These are phyloP conservation scores for Mallotus villosus DNA, from an alignment of 2,797 vertebrate species.

Conservation along the genomic window DNA sequence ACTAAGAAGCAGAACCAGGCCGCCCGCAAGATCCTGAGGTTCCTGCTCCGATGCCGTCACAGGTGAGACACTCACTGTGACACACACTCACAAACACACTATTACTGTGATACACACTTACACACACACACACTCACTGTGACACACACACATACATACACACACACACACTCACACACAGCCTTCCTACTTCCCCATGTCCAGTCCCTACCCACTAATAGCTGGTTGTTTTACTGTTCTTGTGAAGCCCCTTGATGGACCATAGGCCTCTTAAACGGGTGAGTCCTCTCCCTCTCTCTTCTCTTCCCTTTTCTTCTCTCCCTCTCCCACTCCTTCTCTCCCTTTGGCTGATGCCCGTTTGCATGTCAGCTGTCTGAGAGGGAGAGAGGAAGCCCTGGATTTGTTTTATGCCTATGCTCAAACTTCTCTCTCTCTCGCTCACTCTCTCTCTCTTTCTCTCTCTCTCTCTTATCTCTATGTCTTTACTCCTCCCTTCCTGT, in stretches of 20 bases:
- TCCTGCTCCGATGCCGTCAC: constrained; percentile 98
- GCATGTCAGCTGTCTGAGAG: constrained; percentile 89
- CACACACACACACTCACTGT: constrained; percentile 13
- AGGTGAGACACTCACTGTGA: constrained; percentile 75
- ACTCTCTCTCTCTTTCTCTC: constrained; percentile 24
- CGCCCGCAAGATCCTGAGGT: constrained; percentile 98
- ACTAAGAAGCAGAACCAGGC: constrained; percentile 99
- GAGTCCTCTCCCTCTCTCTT: constrained; percentile 79
- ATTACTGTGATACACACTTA: constrained; percentile 8
- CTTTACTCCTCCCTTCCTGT: too few species aligned
- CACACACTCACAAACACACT: constrained; percentile 8
- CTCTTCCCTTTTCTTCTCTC: constrained; percentile 80
- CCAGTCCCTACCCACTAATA: constrained; percentile 76
- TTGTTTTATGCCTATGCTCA: constrained; percentile 69
- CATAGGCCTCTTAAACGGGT: constrained; percentile 99
- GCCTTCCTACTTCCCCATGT: not conserved
- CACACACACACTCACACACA: not conserved
- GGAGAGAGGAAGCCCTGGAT: constrained; percentile 65
- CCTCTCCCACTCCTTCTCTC: constrained; percentile 72
- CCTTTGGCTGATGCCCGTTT: constrained; percentile 89
- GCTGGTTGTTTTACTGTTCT: constrained; percentile 98
- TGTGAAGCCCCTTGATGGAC: constrained; percentile 99
- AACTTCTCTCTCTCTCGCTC: constrained; percentile 36
- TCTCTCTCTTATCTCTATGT: constrained; percentile 52
- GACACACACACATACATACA: constrained; percentile 12